Conservation (phyloP, 1,140 invertebrate genomes). For the Hyposmocoma kahamanoa region DNA sequence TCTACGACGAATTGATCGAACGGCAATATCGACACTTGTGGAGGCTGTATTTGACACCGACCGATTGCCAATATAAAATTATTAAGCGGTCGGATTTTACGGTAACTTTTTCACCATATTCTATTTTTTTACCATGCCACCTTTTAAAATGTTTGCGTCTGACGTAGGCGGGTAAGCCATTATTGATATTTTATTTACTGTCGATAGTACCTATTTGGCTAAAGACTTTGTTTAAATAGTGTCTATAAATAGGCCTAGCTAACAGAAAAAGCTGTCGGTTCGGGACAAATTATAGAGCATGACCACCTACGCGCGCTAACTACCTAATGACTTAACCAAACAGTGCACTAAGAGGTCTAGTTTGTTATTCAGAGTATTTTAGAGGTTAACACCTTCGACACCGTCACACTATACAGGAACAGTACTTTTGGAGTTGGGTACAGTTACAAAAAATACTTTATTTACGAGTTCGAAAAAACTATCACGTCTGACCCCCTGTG, state of each 20-base stretch:
- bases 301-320: slow-evolving; percentile 29
- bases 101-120: no score
- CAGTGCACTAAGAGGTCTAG: slow-evolving; percentile 24
- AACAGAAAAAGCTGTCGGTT: slow-evolving; percentile 11
- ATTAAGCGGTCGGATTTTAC: slow-evolving; percentile 28
- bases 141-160: no score
- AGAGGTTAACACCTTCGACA: slow-evolving; percentile 26
- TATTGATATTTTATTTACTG: no score
- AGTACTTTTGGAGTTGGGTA: slow-evolving; percentile 2
- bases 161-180: no score
- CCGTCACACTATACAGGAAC: slow-evolving; percentile 7
- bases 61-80: slow-evolving; percentile 39
- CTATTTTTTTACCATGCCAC: no score
- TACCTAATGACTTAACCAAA: slow-evolving; percentile 39
- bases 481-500: slow-evolving; percentile 16
- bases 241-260: no score
- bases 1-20: slow-evolving; percentile 29
- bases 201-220: no score
- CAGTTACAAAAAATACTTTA: slow-evolving; percentile 13
- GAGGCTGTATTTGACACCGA: slow-evolving; percentile 22
- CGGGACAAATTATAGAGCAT: slow-evolving; percentile 27
- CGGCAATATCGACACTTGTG: slow-evolving; percentile 11
- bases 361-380: slow-evolving; percentile 33
- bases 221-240: no score
- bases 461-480: slow-evolving; percentile 7